Percentiles rank a stretch among this genome's conserved stretches.
Conservation (phyloP, 2,797 vertebrate genomes). For the Cossypha niveicapilla region DNA sequence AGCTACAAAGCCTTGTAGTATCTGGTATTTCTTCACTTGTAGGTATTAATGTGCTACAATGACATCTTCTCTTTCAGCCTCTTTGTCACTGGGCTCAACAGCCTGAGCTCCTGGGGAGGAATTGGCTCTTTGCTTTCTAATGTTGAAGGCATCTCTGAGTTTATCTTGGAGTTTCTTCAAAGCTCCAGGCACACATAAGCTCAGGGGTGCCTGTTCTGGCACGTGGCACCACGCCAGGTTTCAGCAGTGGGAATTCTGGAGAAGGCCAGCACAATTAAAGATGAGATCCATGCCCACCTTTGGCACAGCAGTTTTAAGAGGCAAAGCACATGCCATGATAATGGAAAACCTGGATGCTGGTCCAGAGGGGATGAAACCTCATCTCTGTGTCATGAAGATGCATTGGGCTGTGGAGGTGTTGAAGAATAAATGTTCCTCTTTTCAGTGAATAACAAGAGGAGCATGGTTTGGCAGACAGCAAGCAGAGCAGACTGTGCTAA, state of each 20-base stretch:
- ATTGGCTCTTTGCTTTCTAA: not conserved
- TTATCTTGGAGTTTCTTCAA: conserved; percentile 25
- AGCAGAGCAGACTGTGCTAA: not conserved
- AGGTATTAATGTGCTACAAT: not conserved
- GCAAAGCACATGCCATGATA: not conserved
- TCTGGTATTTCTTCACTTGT: not conserved
- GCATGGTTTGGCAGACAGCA: not conserved
- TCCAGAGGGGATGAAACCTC: not conserved
- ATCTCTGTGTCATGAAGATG: not conserved
- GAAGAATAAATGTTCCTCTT: not conserved
- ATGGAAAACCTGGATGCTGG: not conserved
- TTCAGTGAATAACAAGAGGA: not conserved
- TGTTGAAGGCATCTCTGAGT: not conserved
- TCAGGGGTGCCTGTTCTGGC: not conserved
- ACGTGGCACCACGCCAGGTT: not conserved
- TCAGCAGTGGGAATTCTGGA: not conserved
- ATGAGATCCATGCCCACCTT: not conserved
- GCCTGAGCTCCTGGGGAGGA: not conserved
- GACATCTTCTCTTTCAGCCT: not conserved
- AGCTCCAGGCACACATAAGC: not conserved
- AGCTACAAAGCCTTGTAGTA: not conserved
- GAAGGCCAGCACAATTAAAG: not conserved
- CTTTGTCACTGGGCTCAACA: not conserved
- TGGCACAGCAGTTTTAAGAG: not conserved
- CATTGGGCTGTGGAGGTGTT: not conserved